Conservation (phyloP, 64 coral and sea anemone species). For the Catalaphyllia jardinei region DNA sequence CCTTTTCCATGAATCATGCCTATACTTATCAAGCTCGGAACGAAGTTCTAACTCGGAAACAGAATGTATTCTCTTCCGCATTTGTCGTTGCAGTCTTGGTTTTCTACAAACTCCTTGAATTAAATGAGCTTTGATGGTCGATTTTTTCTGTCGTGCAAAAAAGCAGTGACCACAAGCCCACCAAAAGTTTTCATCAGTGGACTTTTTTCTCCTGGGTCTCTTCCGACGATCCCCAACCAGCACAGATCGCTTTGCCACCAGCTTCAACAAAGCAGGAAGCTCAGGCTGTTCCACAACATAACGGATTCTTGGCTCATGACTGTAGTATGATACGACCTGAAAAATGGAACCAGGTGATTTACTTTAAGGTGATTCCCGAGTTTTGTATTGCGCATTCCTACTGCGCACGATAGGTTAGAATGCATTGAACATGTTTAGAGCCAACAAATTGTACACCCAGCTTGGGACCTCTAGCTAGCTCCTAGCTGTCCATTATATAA, state of each 20-base stretch:
- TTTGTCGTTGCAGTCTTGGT: not conserved
- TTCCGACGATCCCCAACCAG: not conserved
- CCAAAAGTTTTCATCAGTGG: slow-evolving; percentile 29
- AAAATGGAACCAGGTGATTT: not conserved
- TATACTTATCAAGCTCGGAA: not conserved
- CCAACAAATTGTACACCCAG: not conserved
- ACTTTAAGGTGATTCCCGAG: too few relatives aligned
- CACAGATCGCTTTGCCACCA: not conserved
- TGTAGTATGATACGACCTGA: not conserved
- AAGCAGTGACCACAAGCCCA: slow-evolving; percentile 64
- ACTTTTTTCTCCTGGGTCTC: slow-evolving; percentile 10
- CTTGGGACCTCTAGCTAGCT: not conserved
- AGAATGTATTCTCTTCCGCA: not conserved
- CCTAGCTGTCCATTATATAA: not conserved
- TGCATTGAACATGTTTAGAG: too few relatives aligned
- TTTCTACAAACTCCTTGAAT: slow-evolving; percentile 39
- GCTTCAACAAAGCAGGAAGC: slow-evolving; percentile 36
- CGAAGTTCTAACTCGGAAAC: not conserved
- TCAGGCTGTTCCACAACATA: slow-evolving; percentile 30
- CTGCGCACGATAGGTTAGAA: too few relatives aligned
- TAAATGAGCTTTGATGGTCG: slow-evolving; percentile 53
- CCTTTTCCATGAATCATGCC: not conserved
- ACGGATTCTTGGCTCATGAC: not conserved
- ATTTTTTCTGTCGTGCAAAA: slow-evolving; percentile 54
- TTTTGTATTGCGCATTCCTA: too few relatives aligned